Evolutionary conservation across 64 coral and sea anemone genomes (phyloP).

Genomic region (Stylophora pistillata): DNA sequence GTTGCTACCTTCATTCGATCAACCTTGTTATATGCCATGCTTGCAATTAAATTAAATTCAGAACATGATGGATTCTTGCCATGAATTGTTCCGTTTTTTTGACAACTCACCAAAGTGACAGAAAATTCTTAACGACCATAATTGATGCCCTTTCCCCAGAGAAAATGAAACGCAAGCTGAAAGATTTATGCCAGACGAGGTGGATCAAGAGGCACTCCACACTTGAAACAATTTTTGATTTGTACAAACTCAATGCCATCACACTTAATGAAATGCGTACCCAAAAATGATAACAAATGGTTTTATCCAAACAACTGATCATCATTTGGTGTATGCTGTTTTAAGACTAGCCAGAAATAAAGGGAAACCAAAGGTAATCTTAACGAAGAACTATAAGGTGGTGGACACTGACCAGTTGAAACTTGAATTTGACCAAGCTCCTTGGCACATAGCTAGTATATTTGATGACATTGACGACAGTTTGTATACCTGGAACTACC

Average conservation of each 20-base stretch:
- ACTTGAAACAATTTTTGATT: constrained; percentile 88
- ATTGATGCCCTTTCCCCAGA: constrained; percentile 95
- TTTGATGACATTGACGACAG: no score
- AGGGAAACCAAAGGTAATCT: no score
- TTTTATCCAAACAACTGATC: constrained; percentile 94
- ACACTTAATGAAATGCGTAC: constrained; percentile 93
- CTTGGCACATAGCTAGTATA: no score
- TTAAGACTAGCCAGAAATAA: no score
- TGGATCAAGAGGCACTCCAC: constrained; percentile 88
- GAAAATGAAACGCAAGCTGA: constrained; percentile 94
- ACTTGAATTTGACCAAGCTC: no score
- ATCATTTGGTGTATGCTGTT: no score
- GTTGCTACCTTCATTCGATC: constrained; percentile 95
- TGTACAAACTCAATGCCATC: constrained; percentile 90
- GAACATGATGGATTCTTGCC: constrained; percentile 98
- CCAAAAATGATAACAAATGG: constrained; percentile 87
- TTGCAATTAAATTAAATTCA: constrained; percentile 97
- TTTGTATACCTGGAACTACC: no score
- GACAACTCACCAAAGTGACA: constrained; percentile 95
- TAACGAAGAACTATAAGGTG: no score
- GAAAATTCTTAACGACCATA: constrained; percentile 94
- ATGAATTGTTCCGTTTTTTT: constrained; percentile 96
- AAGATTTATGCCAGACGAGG: constrained; percentile 92
- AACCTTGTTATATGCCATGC: constrained; percentile 97
- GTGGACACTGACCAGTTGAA: no score